phyloP scores from a whole-genome alignment of 2,797 vertebrate species.

The Tauraco hartlaubi region DNA sequence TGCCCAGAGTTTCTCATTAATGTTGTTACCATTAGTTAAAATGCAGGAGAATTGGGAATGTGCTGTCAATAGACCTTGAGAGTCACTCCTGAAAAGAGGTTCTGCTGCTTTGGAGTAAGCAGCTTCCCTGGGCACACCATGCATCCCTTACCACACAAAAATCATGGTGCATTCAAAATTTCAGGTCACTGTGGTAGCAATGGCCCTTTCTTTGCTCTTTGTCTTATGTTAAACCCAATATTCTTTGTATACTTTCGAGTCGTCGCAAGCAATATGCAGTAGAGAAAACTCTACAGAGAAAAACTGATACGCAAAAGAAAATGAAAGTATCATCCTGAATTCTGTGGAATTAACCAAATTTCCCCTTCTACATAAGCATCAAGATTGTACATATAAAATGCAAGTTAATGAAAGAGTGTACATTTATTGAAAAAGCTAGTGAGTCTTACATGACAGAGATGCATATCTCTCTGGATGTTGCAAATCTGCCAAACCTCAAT shows the following conservation, averaged over 20 bases:
- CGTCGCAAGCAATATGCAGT: not conserved
- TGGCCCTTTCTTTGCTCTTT: not conserved
- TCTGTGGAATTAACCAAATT: conserved; percentile 23
- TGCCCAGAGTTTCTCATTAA: not conserved
- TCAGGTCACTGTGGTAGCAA: accelerated
- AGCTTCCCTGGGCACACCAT: accelerated
- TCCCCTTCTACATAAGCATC: not conserved
- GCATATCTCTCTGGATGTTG: not conserved
- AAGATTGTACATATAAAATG: not conserved
- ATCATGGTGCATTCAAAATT: not conserved
- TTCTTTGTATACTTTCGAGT: not conserved
- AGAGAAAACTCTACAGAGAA: not conserved
- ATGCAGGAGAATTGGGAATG: not conserved
- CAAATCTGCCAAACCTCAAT: not conserved
- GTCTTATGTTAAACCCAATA: not conserved
- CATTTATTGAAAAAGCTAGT: not conserved
- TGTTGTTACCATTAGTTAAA: not conserved
- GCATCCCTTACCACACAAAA: not conserved
- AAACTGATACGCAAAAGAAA: not conserved
- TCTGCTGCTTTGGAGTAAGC: not conserved
- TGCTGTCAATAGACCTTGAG: not conserved
- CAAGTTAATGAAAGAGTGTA: not conserved
- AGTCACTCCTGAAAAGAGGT: not conserved
- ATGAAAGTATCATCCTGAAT: conserved; percentile 1
- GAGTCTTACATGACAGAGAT: not conserved